Base-by-base conservation (phyloP, 2,797 vertebrate species). In the Syngnathus rostellatus region DNA sequence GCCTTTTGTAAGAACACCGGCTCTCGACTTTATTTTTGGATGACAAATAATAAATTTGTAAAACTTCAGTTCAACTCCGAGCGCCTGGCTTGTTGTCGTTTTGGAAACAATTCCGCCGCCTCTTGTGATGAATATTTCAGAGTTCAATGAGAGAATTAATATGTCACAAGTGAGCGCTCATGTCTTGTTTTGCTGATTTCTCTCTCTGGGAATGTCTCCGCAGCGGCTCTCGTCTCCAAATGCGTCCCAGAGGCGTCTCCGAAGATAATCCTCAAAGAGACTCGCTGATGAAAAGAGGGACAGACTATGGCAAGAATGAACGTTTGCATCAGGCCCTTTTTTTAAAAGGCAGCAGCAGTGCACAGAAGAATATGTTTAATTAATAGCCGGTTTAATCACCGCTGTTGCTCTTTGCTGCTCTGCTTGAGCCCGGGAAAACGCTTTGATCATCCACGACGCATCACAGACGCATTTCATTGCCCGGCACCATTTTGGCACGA, bases 191-290 rank as follows among this genome's bases (percentile, higher is more conserved):
- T 31, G 17, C 25, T 31, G 57, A 69, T 71, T 68, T 66, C 51
- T 71, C 62, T 71, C 75, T 64, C 43, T 1, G 71, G 68, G 75
- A 73, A 64, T 71, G 54, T 41, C 4, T 58, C 41, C 59, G 8
- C 43, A 46, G 62, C 19, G 37, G 70, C 68, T 64, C 72, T 68
- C 71, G 64, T 39, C n/a, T 3, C 65, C 70, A 58, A 64, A 37
- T 46, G 74, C 57, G 72, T 75, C 88, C 87, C 83, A 68, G 67
- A 77, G 83, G 88, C 80, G 25, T 83, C 76, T 68, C 73, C 77
- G 55, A 77, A 74, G 76, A 81, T 86, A 85, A 85, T 88, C 89
- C 85, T 90, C 89, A 90, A 89, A 90, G 84, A 87, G 89, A 90
- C 88, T 90, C 41, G 6, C 70, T 85, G 83, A 90, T 89, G 82